Evolutionary conservation across 1,140 invertebrate species (phyloP), one percentile per base, ranked within the genome.

Genomic region (Euglossa dilemma): DNA sequence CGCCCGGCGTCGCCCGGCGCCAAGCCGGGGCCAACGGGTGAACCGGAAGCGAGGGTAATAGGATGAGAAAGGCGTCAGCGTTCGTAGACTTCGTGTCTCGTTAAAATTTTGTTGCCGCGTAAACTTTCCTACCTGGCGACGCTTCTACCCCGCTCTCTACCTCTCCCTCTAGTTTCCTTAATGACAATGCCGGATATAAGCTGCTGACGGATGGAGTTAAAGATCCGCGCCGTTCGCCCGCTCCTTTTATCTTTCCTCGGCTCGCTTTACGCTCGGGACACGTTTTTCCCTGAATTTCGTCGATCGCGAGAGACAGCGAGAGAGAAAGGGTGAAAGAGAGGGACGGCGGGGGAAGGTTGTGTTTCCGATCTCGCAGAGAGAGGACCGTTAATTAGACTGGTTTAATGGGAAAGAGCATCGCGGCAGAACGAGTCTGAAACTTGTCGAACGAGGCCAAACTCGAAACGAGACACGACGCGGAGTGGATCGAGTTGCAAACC

Each of bases 21-120:
- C 0, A 14, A 36, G 47, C 16, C 45, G 25, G 25, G 59, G 28
- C 0, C 23, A 47, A 54, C 28, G 56, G 59, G 6, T 28, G 52
- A 70, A 43, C 66, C 20, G 72, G 70, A 69, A 64, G 67, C n/a
- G 59, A 67, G 54, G 45, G 52, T 80, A 83, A 83, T 74, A 56
- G 52, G 80, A 80, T 86, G 82, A 83, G 80, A 85, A 77, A 86
- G 69, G 47, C 71, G 72, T 85, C 80, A 36, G 28, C 54, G 71
- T 74, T 74, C 71, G 69, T 71, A 71, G 75, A 71, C 75, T 84
- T 70, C 14, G 50, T 70, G 59, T 87, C 78, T 85, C 54, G 76
- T 85, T 75, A 85, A 78, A 87, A 88, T 87, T 80, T 88, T 75
- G 77, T 63, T 77, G 73, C 50, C 72, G 72, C 71, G 71, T 69